Evolutionary conservation across 1,140 invertebrate genomes (phyloP).

Genomic region (Bactericera cockerelli): DNA sequence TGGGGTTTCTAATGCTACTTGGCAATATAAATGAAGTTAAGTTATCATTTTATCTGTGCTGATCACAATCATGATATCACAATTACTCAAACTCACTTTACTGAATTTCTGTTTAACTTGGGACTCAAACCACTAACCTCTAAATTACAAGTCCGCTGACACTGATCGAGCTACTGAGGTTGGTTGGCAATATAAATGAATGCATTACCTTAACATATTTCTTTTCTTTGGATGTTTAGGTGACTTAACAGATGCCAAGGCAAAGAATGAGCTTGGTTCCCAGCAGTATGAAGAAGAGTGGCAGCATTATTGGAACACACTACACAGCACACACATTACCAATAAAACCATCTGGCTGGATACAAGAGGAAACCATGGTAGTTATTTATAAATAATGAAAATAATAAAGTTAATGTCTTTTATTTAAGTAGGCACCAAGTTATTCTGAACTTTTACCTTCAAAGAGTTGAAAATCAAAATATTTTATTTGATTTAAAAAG

Average conservation of each 20-base stretch:
- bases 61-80: no score
- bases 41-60: no score
- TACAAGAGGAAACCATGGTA: constrained; percentile 90
- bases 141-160: no score
- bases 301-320: constrained; percentile 56
- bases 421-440: background rate
- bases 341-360: constrained; percentile 71
- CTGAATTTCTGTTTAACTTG: no score
- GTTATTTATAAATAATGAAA: constrained; percentile 17
- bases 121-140: no score
- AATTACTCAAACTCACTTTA: no score
- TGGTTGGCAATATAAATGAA: no score
- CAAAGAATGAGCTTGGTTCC: constrained; percentile 58
- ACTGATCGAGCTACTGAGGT: no score
- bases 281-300: constrained; percentile 72
- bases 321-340: constrained; percentile 48
- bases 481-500: no score
- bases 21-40: no score
- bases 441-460: background rate
- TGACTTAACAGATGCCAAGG: constrained; percentile 82
- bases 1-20: no score
- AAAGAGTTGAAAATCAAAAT: background rate
- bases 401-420: background rate
- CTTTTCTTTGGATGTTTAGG: constrained; percentile 31
- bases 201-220: no score